These are phyloP conservation scores for Nemapogon koenigi DNA, from an alignment of 2,888 invertebrate species.

Conservation along the genomic window DNA sequence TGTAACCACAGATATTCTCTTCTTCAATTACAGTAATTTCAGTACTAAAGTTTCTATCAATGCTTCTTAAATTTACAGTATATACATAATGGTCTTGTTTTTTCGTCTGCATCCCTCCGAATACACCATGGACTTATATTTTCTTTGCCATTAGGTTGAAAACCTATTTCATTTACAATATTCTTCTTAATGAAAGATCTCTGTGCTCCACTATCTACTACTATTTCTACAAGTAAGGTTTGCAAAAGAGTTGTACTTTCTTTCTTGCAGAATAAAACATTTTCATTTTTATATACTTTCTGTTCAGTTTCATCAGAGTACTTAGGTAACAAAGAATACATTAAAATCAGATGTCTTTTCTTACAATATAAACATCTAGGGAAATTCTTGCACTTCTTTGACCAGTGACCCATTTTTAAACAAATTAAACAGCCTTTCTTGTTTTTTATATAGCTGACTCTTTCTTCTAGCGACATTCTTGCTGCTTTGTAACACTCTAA, in stretches of 20 bases:
- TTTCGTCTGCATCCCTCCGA: neutral
- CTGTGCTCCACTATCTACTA: conserved; percentile 3
- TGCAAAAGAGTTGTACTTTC: neutral
- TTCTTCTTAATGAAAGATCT: conserved; percentile 1
- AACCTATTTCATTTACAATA: neutral
- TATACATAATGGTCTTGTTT: neutral
- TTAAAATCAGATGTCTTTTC: neutral
- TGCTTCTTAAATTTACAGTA: neutral
- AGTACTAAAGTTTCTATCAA: conserved; percentile 1
- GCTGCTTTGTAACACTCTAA: neutral
- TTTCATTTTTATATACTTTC: neutral
- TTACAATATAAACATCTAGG: neutral
- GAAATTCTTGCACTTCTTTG: neutral
- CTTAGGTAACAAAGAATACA: neutral
- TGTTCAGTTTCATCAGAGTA: neutral
- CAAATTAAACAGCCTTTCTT: neutral
- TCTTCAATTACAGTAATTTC: neutral
- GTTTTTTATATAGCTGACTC: neutral
- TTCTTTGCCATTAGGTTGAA: neutral
- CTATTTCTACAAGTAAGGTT: conserved; percentile 2
- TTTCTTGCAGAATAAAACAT: neutral
- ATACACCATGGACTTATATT: neutral
- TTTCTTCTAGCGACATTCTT: neutral
- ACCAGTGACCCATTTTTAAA: neutral
- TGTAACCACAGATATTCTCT: neutral